Conservation (phyloP, 2,113 vertebrate species). For the Acinonyx jubatus region DNA sequence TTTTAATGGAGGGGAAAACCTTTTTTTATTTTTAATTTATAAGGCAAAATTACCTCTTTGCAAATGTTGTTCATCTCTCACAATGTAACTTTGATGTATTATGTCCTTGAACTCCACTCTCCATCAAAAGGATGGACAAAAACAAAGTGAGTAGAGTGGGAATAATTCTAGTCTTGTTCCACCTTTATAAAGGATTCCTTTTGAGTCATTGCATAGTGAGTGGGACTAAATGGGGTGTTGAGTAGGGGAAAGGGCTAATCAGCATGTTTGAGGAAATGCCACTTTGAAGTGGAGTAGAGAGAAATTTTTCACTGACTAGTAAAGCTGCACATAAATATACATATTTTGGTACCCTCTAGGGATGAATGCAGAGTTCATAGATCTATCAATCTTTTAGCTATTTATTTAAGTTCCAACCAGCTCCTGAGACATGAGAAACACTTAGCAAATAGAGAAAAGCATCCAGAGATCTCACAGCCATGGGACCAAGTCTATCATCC, state of each 20-base stretch:
- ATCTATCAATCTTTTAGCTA: not conserved
- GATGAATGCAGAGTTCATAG: not conserved
- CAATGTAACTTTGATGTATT: not conserved
- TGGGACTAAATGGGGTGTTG: not conserved
- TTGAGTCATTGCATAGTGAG: not conserved
- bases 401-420: not conserved
- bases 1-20: not conserved
- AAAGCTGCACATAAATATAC: not conserved
- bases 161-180: not conserved
- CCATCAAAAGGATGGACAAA: not conserved
- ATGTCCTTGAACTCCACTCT: not conserved
- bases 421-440: not conserved
- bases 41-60: not conserved
- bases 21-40: not conserved
- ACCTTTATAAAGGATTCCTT: not conserved
- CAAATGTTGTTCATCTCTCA: not conserved
- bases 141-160: not conserved
- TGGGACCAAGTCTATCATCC: not conserved
- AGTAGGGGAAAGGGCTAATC: not conserved
- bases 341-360: not conserved
- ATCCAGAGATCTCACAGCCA: not conserved
- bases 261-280: not conserved
- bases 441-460: not conserved
- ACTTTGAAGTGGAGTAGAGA: not conserved
- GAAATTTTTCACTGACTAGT: not conserved